Percentiles rank a stretch among this genome's conserved stretches.
These are phyloP conservation scores for Eriosoma lanigerum DNA, from an alignment of 1,140 invertebrate species.

Conservation along the genomic window DNA sequence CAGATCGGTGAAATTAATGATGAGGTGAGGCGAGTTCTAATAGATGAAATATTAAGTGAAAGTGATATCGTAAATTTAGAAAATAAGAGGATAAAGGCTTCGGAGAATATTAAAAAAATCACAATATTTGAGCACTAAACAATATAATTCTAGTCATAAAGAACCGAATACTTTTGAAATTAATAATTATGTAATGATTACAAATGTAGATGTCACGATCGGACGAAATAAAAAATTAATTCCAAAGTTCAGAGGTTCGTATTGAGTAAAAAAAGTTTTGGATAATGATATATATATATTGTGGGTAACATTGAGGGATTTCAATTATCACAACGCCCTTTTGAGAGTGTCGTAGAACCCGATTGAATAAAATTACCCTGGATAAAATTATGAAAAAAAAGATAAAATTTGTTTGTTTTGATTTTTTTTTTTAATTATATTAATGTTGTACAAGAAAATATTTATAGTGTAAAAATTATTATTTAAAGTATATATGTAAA, in stretches of 20 bases:
- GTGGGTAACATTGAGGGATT: background rate
- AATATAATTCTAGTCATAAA: conserved; percentile 21
- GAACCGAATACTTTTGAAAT: background rate
- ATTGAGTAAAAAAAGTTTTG: conserved; percentile 32
- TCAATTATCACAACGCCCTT: background rate
- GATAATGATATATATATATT: conserved; percentile 41
- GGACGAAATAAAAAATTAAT: conserved; percentile 3
- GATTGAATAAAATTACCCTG: background rate
- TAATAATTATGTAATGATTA: conserved; percentile 24
- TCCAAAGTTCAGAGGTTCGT: conserved; percentile 36
- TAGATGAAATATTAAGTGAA: background rate
- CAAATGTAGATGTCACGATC: conserved; percentile 4
- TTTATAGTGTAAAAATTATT: no score
- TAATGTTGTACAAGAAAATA: no score
- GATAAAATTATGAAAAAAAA: no score
- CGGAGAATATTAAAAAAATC: background rate
- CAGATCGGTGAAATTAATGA: background rate
- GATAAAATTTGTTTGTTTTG: no score
- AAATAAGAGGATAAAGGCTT: background rate
- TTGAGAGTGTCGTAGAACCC: background rate
- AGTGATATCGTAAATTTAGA: background rate
- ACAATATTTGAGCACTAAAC: background rate
- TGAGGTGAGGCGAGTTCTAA: background rate
- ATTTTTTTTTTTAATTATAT: no score
- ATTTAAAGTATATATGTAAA: no score